These are phyloP conservation scores for Rhinatrema bivittatum DNA, from an alignment of 2,797 vertebrate genomes.

Conservation along the genomic window DNA sequence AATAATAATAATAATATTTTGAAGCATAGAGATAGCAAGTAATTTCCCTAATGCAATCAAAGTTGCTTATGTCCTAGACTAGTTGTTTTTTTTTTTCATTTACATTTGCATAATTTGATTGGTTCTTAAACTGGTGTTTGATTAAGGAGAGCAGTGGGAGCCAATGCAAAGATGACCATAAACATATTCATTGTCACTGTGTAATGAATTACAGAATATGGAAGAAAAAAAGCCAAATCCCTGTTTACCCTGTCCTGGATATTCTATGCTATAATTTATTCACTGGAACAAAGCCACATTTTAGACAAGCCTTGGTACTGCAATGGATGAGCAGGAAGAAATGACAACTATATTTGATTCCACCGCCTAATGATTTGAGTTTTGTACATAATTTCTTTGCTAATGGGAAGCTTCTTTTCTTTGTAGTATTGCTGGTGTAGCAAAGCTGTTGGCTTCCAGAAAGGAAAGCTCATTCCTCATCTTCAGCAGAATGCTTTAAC, in stretches of 20 bases:
- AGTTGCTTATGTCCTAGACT: background rate
- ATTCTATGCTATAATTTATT: background rate
- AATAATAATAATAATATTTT: no score
- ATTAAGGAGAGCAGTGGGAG: conserved; percentile 11
- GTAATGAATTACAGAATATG: conserved; percentile 4
- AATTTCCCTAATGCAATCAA: conserved; percentile 6
- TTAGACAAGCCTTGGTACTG: background rate
- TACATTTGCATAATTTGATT: conserved; percentile 11
- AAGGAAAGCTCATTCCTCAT: conserved; percentile 4
- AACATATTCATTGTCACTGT: conserved; percentile 4
- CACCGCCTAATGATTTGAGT: background rate
- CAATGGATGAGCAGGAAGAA: background rate
- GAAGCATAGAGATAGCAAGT: conserved; percentile 12
- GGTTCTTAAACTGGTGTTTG: conserved; percentile 18
- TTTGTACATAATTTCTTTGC: background rate
- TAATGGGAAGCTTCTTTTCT: no score
- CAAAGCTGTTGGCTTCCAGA: conserved; percentile 3
- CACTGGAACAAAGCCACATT: background rate
- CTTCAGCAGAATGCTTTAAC: background rate
- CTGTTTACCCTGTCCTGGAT: conserved; percentile 4
- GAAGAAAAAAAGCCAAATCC: background rate
- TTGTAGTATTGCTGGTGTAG: background rate
- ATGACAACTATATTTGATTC: background rate
- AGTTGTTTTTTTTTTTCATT: conserved; percentile 7
- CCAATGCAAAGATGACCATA: conserved; percentile 22